Evolutionary conservation across 2,888 invertebrate genomes (phyloP), one percentile per base, ranked within the genome.

Genomic region (Polydrusus tereticollis): DNA sequence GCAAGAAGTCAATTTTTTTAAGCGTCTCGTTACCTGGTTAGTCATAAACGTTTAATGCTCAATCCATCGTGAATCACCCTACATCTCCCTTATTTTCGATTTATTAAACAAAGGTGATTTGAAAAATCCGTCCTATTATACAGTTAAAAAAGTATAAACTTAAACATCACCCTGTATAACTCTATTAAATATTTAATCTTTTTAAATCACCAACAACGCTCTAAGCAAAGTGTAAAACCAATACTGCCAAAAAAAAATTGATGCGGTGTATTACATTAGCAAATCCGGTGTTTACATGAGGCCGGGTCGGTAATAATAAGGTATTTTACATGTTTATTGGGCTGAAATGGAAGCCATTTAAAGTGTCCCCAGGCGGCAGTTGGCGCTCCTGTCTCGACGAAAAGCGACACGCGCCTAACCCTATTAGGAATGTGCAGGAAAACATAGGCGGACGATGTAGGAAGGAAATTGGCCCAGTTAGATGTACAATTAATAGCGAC

Each of bases 311-410:
- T 83, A 83, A 85, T 86, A 86, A 86, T 85, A 81, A 85, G 83
- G 83, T 85, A 83, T 85, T 86, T 86, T 86, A 85, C 85, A 86
- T 86, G 86, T 85, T 86, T 86, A 86, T 86, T 86, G 85, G 83
- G 80, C 83, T 84, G 85, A 83, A 85, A 85, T 85, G 85, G 85
- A 84, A 84, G 85, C 85, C 82, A 86, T 86, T 86, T 86, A 85
- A 85, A 85, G 83, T 84, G 82, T 82, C 85, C 85, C 81, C 80
- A 79, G 85, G 85, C 67, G 67, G 59, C 63, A 50, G 63, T 70
- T 68, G 33, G 64, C 65, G 67, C 67, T 63, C 47, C 67, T 50
- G 69, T 59, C 43, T 55, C 50, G 23, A 45, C 38, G 29, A 21
- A 43, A 57, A 60, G 45, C 77, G 78, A 80, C 79, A 80, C 79